A percentile compares a stretch with the other conserved stretches of the same genome.
phyloP scores from a whole-genome alignment of 2,888 invertebrate genomes.

The Torymus tubicola region DNA sequence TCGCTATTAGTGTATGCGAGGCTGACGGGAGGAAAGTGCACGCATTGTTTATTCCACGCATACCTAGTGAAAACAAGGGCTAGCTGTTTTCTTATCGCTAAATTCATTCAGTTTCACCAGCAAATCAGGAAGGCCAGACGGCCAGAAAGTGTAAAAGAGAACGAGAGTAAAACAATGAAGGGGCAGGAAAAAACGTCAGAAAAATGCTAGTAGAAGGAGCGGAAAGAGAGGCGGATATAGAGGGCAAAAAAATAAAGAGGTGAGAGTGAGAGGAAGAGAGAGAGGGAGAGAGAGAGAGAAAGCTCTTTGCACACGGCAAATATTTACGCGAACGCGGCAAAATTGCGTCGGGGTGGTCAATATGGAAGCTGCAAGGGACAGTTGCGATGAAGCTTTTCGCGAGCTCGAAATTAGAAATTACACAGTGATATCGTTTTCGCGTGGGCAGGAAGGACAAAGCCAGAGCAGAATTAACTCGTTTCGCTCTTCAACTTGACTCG shows the following conservation, averaged over 20 bases:
- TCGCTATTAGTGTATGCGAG: too few species aligned
- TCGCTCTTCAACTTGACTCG: background rate
- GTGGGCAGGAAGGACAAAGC: background rate
- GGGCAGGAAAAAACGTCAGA: too few species aligned
- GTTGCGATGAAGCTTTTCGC: constrained; percentile 24
- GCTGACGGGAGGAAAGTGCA: too few species aligned
- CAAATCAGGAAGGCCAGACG: too few species aligned
- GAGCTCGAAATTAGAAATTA: constrained; percentile 34
- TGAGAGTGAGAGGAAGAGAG: background rate
- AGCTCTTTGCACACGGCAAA: constrained; percentile 55
- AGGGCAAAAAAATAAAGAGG: too few species aligned
- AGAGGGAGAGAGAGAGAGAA: background rate
- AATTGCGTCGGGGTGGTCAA: constrained; percentile 54
- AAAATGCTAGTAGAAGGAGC: background rate
- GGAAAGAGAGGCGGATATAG: background rate
- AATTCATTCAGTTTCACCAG: too few species aligned
- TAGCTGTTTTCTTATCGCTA: too few species aligned
- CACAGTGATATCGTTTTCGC: background rate
- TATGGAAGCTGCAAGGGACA: background rate
- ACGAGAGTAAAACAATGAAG: too few species aligned
- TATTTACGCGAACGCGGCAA: constrained; percentile 58
- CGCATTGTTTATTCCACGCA: too few species aligned
- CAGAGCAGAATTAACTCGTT: constrained; percentile 9
- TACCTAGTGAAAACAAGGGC: too few species aligned
- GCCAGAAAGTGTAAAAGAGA: too few species aligned